Evolutionary conservation across 2,797 vertebrate species (phyloP), one percentile per base, ranked within the genome.

Genomic region (Channallabes apus): DNA sequence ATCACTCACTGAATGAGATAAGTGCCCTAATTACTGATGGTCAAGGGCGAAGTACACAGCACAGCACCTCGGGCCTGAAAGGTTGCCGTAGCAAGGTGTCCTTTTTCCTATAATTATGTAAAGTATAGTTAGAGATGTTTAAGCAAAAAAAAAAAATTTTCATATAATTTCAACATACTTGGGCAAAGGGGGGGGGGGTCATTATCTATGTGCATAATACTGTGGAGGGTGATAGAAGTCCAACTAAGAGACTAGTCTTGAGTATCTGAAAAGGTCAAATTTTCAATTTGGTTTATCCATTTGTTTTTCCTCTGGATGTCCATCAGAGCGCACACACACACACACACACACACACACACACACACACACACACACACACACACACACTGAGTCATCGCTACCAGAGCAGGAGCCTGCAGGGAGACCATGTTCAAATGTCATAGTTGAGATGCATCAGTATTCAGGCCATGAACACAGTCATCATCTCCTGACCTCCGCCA

Each of bases 401-500:
- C 51, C 56, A 59, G 73, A 65, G 61, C 51, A 56, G 35, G 65
- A 62, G 84, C 51, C 77, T 85, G 54, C 38, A 78, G 64, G n/a
- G 8, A 7, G 2, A 14, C 71, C 11, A 56, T 80, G 76, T 32
- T 64, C 27, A 85, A 85, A 90, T 71, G 73, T 89, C 77, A 73
- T 80, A 68, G 80, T 76, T 87, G 24, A 41, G 77, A 87, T 88
- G 89, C 88, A 91, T 94, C 89, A 85, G 88, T 92, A 93, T 92
- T 93, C 91, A 87, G 86, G 72, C 84, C 87, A 82, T 88, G 91
- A 86, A 90, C 54, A 84, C 87, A 91, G 88, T 91, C 91, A 90
- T 86, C 78, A 83, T 32, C 82, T 20, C 87, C 82, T 84, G 87
- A 90, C 88, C 89, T 69, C 58, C 73, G 11, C 77, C 67, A 71